These are phyloP conservation scores for Sphecodes monilicornis DNA, from an alignment of 2,888 invertebrate species.

Conservation along the genomic window DNA sequence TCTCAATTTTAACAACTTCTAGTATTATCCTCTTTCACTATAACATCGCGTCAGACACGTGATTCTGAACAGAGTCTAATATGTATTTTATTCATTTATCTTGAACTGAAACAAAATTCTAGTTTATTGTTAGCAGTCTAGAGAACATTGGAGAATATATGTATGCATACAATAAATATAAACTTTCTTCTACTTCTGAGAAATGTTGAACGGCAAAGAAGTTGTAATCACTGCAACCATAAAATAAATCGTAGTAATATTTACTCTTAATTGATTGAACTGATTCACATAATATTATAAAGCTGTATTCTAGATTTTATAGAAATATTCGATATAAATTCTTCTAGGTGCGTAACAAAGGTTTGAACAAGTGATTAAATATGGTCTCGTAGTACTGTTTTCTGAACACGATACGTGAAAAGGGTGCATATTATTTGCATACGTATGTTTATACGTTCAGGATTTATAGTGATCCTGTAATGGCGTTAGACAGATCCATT, in stretches of 20 bases:
- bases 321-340: background rate
- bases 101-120: no score
- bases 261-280: background rate
- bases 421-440: conserved; percentile 4
- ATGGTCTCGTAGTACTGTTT: conserved; percentile 13
- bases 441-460: conserved; percentile 38
- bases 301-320: background rate
- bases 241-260: no score
- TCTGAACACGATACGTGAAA: conserved; percentile 15
- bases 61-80: no score
- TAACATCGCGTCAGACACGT: no score
- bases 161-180: no score
- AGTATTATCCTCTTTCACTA: no score
- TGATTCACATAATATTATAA: background rate
- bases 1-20: background rate
- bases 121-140: no score
- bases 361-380: conserved; percentile 21
- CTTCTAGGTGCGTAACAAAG: background rate
- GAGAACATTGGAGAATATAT: no score
- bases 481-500: conserved; percentile 17
- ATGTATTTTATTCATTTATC: no score
- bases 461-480: conserved; percentile 44
- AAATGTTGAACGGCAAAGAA: no score
- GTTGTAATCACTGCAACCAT: no score
- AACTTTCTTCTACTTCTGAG: no score